Conservation (phyloP, 1,140 invertebrate genomes). For the Philotrypesis tridentata region DNA sequence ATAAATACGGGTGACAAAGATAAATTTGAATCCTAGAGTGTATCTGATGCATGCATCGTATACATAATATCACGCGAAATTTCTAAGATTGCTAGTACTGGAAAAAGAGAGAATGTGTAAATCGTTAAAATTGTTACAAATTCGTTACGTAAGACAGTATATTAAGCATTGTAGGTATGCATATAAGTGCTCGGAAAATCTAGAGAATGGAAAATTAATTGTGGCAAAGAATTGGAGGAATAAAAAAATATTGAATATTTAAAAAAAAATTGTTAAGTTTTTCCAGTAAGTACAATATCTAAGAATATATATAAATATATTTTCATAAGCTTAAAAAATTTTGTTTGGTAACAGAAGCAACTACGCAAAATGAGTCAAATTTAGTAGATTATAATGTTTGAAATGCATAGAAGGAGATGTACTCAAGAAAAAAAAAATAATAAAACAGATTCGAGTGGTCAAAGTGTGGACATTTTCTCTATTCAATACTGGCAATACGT, state of each 20-base stretch:
- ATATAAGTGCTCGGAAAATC: conserved; percentile 28
- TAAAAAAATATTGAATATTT: background rate
- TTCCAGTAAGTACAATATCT: conserved; percentile 30
- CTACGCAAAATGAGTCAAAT: conserved; percentile 17
- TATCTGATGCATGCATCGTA: conserved; percentile 62
- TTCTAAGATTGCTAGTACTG: conserved; percentile 40
- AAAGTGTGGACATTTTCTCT: conserved; percentile 57
- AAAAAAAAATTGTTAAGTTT: background rate
- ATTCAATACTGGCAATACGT: conserved; percentile 56
- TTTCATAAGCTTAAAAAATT: conserved; percentile 39
- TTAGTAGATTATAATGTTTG: background rate
- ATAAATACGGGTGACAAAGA: conserved; percentile 60
- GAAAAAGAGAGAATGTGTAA: conserved; percentile 37
- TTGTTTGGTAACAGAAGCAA: conserved; percentile 16
- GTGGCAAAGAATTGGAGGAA: background rate
- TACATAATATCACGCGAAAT: conserved; percentile 33
- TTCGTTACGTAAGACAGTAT: background rate
- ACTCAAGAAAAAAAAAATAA: conserved; percentile 33
- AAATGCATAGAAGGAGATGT: conserved; percentile 9
- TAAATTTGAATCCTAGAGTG: conserved; percentile 72
- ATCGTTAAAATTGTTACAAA: background rate
- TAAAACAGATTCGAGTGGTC: conserved; percentile 37
- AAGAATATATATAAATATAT: conserved; percentile 22
- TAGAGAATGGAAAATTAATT: background rate
- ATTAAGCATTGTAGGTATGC: background rate